phyloP scores from a whole-genome alignment of 1,140 invertebrate species.

The Drosophila lacertosa region DNA sequence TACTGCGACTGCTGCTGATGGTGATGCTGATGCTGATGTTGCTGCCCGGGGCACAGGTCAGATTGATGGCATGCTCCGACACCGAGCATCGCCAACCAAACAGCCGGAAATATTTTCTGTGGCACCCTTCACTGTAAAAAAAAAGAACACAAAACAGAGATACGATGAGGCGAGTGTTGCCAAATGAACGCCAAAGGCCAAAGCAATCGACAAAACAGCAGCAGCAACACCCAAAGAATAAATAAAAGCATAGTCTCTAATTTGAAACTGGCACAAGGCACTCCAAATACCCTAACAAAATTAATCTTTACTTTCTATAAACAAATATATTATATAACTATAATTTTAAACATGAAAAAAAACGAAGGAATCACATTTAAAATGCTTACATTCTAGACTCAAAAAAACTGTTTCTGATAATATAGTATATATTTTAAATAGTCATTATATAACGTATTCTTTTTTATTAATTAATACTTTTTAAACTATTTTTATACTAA shows the following conservation, averaged over 20 bases:
- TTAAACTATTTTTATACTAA: too few species aligned
- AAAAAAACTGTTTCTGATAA: too few species aligned
- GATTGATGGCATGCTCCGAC: slow-evolving; percentile 76
- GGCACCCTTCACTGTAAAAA: slow-evolving; percentile 14
- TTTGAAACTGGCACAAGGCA: slow-evolving; percentile 1
- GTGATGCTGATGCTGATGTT: slow-evolving; percentile 35
- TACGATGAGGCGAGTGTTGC: slow-evolving; percentile 69
- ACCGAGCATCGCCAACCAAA: slow-evolving; percentile 57
- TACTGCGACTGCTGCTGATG: slow-evolving; percentile 46
- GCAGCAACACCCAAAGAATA: slow-evolving; percentile 32
- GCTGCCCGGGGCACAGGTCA: slow-evolving; percentile 68
- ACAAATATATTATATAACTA: too few species aligned
- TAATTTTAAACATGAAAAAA: too few species aligned
- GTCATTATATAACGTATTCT: too few species aligned
- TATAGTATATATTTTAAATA: too few species aligned
- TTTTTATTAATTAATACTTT: too few species aligned
- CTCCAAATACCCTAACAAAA: slow-evolving; percentile 9
- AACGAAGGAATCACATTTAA: too few species aligned
- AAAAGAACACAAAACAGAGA: slow-evolving; percentile 46
- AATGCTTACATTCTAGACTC: too few species aligned
- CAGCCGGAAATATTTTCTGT: slow-evolving; percentile 74
- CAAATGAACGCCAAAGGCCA: slow-evolving; percentile 80
- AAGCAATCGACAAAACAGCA: slow-evolving; percentile 73
- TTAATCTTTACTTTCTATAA: not conserved
- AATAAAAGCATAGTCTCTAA: slow-evolving; percentile 24